Evolutionary conservation across 2,888 invertebrate species (phyloP).

Genomic region (Oscheius sp.): DNA sequence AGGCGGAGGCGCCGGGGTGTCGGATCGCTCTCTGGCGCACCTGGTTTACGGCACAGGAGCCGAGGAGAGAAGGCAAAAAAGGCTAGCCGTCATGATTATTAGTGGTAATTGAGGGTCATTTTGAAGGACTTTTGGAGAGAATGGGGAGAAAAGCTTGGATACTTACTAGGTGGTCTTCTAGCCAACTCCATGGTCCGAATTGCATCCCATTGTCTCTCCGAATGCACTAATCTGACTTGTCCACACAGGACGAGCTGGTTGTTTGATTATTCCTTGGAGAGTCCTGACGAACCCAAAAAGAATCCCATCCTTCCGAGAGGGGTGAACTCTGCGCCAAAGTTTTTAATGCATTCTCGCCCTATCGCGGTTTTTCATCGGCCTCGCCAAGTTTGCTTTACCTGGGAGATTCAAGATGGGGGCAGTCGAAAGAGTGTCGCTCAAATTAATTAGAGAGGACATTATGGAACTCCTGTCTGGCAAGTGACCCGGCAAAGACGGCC

Average conservation of each 20-base stretch:
- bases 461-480: slow-evolving; percentile 2
- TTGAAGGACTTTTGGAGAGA: background rate
- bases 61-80: background rate
- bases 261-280: slow-evolving; percentile 15
- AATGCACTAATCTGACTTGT: slow-evolving; percentile 21
- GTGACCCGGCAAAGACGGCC: slow-evolving; percentile 18
- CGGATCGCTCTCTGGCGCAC: slow-evolving; percentile 23
- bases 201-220: slow-evolving; percentile 8
- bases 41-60: slow-evolving; percentile 23
- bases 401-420: background rate
- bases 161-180: no score
- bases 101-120: background rate
- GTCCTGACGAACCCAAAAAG: no score
- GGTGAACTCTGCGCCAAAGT: no score
- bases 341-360: no score
- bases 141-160: background rate
- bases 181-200: background rate
- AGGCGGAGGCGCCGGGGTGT: slow-evolving; percentile 21
- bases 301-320: no score
- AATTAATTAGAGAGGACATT: slow-evolving; percentile 16
- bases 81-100: background rate
- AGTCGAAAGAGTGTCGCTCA: background rate
- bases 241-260: slow-evolving; percentile 21
- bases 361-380: background rate
- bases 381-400: background rate